Evolutionary conservation across 2,113 vertebrate species (phyloP), one percentile per base, ranked within the genome.

Genomic region (Zapornia atra): DNA sequence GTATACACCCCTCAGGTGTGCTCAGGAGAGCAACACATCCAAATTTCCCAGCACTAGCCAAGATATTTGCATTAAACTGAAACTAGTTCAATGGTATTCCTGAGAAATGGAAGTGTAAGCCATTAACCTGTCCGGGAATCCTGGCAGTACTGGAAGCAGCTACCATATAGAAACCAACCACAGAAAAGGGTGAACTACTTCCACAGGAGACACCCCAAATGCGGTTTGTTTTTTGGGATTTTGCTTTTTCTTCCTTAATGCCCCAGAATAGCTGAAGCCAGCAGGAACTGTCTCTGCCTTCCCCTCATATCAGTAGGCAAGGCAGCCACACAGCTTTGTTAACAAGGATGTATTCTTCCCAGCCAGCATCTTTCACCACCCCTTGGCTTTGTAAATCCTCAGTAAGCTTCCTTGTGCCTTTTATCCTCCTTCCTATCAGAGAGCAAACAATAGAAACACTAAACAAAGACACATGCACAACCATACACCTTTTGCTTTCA

Each of bases 201-300:
- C 42, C 44, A 68, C 29, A 21, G 5, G 11, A 38, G 90, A 90
- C 38, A 79, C 38, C 26, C 53, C 1, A 10, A 31, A 10, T 26
- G 40, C n/a, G 6, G 48, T 61, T 21, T 15, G 26, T 34, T 24
- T 48, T 9, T 20, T 20, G 21, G 48, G 48, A 48, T 22, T 48
- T 48, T 19, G 44, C 4, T 11, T 48, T 48, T 48, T 48, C 10
- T 48, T 20, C 48, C 26, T 81, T 36, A 90, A 72, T 42, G 56
- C 4, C 40, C 57, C n/a, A 25, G 48, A 79, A 57, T 0, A 68
- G 34, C 18, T 63, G 53, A 78, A 84, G 81, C 48, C 72, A 86
- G 64, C 1, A 0, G 76, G 68, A 81, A 44, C 3, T 0, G 1
- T 12, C 79, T 38, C 33, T 72, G 46, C 48, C 33, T 25, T 64